Evolutionary conservation across 2,888 invertebrate species (phyloP).

Genomic region (Caenorhabditis doughertyi): DNA sequence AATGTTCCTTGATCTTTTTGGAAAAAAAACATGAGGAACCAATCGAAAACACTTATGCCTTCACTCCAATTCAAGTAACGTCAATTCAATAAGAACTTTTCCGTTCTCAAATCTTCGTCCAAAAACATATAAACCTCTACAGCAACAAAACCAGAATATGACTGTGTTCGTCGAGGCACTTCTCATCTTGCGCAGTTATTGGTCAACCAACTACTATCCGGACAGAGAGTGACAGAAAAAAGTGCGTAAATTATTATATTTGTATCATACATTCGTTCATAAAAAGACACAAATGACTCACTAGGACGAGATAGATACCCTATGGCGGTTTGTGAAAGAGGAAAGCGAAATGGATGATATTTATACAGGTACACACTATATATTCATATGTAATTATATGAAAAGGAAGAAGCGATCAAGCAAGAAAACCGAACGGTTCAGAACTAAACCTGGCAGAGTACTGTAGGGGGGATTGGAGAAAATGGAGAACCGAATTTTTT

Average conservation of each 20-base stretch:
- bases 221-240: slow-evolving; percentile 28
- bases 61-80: slow-evolving; percentile 6
- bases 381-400: not conserved
- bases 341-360: not conserved
- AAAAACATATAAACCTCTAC: slow-evolving; percentile 13
- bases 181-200: slow-evolving; percentile 12
- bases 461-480: not conserved
- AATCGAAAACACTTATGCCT: not conserved
- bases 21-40: not conserved
- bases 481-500: not conserved
- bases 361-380: slow-evolving; percentile 16
- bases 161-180: slow-evolving; percentile 26
- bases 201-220: slow-evolving; percentile 30
- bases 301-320: not conserved
- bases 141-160: slow-evolving; percentile 24
- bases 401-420: no score
- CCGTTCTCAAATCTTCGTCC: not conserved
- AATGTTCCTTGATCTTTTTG: no score
- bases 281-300: slow-evolving; percentile 26
- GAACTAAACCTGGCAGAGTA: no score
- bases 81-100: slow-evolving; percentile 1
- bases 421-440: not conserved
- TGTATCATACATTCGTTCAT: slow-evolving; percentile 21
- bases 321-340: slow-evolving; percentile 10
- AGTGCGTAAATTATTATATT: slow-evolving; percentile 46